Percentiles rank a stretch among this genome's conserved stretches.
phyloP scores from a whole-genome alignment of 2,888 invertebrate species.

The Lasioglossum oenotherae region DNA sequence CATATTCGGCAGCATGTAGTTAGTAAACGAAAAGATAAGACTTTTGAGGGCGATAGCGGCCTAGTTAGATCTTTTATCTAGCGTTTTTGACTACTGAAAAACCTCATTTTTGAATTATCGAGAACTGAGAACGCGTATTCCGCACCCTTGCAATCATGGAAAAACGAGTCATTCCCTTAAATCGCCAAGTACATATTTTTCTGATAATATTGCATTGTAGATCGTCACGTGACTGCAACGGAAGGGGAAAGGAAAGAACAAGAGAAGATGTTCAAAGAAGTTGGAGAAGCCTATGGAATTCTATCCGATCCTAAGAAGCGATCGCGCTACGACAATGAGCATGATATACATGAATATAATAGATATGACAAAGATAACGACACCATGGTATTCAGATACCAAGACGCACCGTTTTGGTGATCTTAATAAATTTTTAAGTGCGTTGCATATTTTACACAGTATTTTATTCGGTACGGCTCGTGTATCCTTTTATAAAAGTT shows the following conservation, averaged over 20 bases:
- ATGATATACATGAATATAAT: slow-evolving; percentile 92
- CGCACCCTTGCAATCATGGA: too few relatives aligned
- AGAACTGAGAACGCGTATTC: too few relatives aligned
- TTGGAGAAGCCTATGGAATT: slow-evolving; percentile 97
- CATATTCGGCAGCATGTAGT: too few relatives aligned
- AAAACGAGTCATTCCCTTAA: not conserved
- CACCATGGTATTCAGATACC: slow-evolving; percentile 76
- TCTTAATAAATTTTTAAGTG: not conserved
- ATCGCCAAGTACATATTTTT: not conserved
- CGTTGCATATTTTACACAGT: not conserved
- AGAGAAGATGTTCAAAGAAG: slow-evolving; percentile 97
- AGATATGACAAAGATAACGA: slow-evolving; percentile 65
- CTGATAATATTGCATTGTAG: slow-evolving; percentile 82
- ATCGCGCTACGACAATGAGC: slow-evolving; percentile 95
- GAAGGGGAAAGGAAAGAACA: slow-evolving; percentile 94
- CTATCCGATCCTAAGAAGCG: slow-evolving; percentile 96
- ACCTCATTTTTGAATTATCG: too few relatives aligned
- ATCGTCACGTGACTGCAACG: slow-evolving; percentile 95
- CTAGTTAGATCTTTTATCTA: too few relatives aligned
- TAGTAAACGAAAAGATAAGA: too few relatives aligned
- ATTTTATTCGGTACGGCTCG: not conserved
- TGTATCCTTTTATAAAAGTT: slow-evolving; percentile 47
- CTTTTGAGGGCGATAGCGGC: too few relatives aligned
- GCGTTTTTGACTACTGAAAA: too few relatives aligned
- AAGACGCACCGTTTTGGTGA: slow-evolving; percentile 29